Evolutionary conservation across 2,113 vertebrate species (phyloP), one percentile per base, ranked within the genome.

Genomic region (Poeciliopsis prolifica): DNA sequence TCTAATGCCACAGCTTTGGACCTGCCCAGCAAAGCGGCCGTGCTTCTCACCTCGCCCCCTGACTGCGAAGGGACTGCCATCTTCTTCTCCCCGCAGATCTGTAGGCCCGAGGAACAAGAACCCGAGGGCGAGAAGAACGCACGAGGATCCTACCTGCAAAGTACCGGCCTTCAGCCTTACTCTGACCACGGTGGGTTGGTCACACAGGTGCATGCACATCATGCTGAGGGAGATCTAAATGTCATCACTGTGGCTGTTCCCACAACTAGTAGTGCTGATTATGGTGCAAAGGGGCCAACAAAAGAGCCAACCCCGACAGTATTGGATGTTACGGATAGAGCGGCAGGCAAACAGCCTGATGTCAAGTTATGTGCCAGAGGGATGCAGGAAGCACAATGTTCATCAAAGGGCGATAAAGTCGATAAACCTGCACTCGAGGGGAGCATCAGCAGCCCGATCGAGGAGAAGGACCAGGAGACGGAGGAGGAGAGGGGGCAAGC

Each of bases 1-100:
- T 99, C 98, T 15, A 99, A 98, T 4, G 97, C 95, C 44, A 98
- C 98, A 0, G 98, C 97, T 29, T 78, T 99, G 87, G 98, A 99
- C 81, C 95, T 98, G 19, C 98, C 98, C 40, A 96, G 97, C 87
- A 93, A 98, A 81, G 94, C 95, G 7, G 86, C 96, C 0, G 86
- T 93, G 19, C 76, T 95, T 14, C 86, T 94, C 11, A 90, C 93
- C 29, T 96, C 96, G 35, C 95, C 96, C 24, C 92, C 95, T 0
- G 95, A 94, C 69, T 87, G 90, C 7, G 75, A 84, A 48, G 91
- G 93, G 35, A 29, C 70, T 17, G 31, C 85, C 4, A 24, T 26
- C 35, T 58, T 86, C 65, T 74, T 81, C 14, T 24, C 61, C 31
- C 66, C 40, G 4, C 91, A 73, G 62, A 61, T 72, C 4, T 61